A percentile compares a stretch with the other conserved stretches of the same genome.
These are phyloP conservation scores for Xiphorhynchus erythropygius DNA, from an alignment of 2,797 vertebrate species.

Conservation along the genomic window DNA sequence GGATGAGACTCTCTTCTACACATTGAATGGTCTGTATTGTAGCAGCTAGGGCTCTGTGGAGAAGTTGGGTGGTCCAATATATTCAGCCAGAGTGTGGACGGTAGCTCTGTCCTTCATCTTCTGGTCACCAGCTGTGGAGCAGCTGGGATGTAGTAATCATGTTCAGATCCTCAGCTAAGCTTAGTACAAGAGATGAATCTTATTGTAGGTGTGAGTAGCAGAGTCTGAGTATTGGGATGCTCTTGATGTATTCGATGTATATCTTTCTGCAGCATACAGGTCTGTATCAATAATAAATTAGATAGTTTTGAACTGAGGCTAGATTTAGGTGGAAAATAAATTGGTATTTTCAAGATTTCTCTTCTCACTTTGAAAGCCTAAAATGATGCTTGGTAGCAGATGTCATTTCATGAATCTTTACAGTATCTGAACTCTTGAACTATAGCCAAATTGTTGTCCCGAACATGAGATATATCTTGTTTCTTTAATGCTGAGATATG, in stretches of 20 bases:
- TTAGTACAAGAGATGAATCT: not conserved
- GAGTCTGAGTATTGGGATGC: not conserved
- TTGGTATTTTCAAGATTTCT: not conserved
- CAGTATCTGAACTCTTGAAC: not conserved
- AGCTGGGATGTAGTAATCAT: not conserved
- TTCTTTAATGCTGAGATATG: not conserved
- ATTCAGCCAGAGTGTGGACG: not conserved
- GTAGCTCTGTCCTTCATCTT: not conserved
- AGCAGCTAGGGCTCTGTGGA: not conserved
- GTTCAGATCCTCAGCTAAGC: not conserved
- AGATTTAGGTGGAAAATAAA: not conserved
- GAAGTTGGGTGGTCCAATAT: not conserved
- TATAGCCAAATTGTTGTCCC: not conserved
- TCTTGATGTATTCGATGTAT: rapidly evolving
- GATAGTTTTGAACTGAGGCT: not conserved
- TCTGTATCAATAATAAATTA: not conserved
- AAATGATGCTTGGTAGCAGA: not conserved
- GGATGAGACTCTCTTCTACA: not conserved
- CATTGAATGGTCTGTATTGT: not conserved
- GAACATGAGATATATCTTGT: not conserved
- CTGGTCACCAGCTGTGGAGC: not conserved
- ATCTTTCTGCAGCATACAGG: not conserved
- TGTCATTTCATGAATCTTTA: not conserved
- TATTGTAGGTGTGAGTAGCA: not conserved
- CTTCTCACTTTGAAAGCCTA: not conserved